phyloP scores from a whole-genome alignment of 2,797 vertebrate species.

The Limosa lapponica region DNA sequence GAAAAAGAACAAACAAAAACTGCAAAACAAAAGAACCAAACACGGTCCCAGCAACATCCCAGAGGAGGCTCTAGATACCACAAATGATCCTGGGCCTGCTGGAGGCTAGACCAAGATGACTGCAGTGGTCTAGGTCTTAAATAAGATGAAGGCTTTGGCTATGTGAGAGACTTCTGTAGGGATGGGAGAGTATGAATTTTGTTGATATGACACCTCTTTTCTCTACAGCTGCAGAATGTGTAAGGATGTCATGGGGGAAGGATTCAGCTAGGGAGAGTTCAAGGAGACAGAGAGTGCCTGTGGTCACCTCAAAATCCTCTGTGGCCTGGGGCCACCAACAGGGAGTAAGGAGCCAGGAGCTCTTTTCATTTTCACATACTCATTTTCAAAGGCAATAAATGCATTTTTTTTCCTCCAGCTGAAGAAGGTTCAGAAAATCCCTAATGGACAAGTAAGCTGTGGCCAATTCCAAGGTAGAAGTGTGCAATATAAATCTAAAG shows the following conservation, averaged over 20 bases:
- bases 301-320: neutral
- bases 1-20: neutral
- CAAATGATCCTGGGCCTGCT: neutral
- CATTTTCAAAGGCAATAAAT: neutral
- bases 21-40: neutral
- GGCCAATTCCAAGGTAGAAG: neutral
- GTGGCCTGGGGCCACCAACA: neutral
- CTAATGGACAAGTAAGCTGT: neutral
- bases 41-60: neutral
- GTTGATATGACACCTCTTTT: neutral
- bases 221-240: neutral
- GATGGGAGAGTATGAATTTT: neutral
- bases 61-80: neutral
- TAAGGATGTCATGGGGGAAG: fast-evolving
- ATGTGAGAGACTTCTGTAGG: neutral
- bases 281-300: neutral
- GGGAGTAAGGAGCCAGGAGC: neutral
- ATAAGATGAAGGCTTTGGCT: neutral
- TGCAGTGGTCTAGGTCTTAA: neutral
- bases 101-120: neutral
- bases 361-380: neutral
- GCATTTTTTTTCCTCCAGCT: neutral
- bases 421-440: neutral
- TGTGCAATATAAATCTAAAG: neutral
- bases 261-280: neutral